A percentile compares a stretch with the other conserved stretches of the same genome.
These are phyloP conservation scores for Cephus spinipes DNA, from an alignment of 2,888 invertebrate species.

Conservation along the genomic window DNA sequence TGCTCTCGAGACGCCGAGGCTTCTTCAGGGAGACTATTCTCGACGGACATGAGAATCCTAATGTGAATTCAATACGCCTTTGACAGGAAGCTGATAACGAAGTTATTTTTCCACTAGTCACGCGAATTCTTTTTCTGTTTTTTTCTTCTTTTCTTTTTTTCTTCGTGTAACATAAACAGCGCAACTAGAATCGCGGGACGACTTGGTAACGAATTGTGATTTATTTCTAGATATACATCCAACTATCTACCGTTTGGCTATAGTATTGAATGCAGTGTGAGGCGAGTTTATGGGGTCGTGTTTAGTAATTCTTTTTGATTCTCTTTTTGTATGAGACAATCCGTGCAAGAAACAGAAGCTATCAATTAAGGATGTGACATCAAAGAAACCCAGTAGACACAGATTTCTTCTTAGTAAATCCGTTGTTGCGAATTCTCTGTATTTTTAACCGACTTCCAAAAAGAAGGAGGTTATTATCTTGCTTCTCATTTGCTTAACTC, in stretches of 20 bases:
- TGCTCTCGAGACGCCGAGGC: constrained; percentile 23
- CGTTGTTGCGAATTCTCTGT: constrained; percentile 47
- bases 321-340: neutral
- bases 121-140: neutral
- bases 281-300: constrained; percentile 25
- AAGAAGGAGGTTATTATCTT: constrained; percentile 3
- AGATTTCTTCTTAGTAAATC: constrained; percentile 42
- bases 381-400: neutral
- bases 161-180: neutral
- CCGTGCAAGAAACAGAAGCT: neutral
- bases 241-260: constrained; percentile 51
- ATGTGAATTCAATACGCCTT: neutral
- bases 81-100: neutral
- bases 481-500: neutral
- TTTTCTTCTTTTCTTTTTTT: constrained; percentile 4
- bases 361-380: neutral
- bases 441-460: constrained; percentile 24
- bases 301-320: neutral
- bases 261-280: constrained; percentile 42
- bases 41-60: neutral
- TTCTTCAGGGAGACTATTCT: neutral
- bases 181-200: constrained; percentile 3
- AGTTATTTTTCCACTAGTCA: neutral
- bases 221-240: constrained; percentile 59
- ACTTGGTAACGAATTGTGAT: constrained; percentile 57